These are phyloP conservation scores for Antheraea mylitta DNA, from an alignment of 1,140 invertebrate genomes.

Conservation along the genomic window DNA sequence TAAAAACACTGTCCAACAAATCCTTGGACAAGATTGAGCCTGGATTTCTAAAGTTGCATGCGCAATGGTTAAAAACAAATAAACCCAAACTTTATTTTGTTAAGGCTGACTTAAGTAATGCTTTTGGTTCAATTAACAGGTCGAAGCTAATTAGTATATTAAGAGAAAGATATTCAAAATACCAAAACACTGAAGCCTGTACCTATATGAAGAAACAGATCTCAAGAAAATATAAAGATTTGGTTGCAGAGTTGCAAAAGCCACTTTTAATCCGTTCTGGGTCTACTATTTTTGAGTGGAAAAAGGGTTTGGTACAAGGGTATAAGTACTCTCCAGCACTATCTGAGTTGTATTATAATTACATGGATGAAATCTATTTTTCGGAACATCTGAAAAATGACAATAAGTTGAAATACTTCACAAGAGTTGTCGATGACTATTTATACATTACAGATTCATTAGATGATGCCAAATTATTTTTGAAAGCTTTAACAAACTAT, in stretches of 20 bases:
- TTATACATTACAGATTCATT: conserved; percentile 67
- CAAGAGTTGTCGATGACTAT: conserved; percentile 73
- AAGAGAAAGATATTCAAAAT: conserved; percentile 42
- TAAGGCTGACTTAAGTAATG: conserved; percentile 72
- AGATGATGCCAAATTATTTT: conserved; percentile 57
- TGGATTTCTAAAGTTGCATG: conserved; percentile 43
- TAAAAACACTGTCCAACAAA: conserved; percentile 47
- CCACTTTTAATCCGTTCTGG: conserved; percentile 63
- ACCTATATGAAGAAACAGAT: conserved; percentile 49
- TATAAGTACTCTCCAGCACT: conserved; percentile 74
- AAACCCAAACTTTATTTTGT: conserved; percentile 73
- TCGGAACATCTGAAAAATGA: conserved; percentile 38
- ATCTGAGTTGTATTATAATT: conserved; percentile 70
- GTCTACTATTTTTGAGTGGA: conserved; percentile 71
- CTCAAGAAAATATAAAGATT: conserved; percentile 53
- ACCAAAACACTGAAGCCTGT: conserved; percentile 46
- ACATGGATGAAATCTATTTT: conserved; percentile 64
- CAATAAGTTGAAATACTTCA: conserved; percentile 54
- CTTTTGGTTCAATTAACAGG: conserved; percentile 72
- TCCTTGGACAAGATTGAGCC: conserved; percentile 43
- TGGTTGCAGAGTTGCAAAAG: conserved; percentile 56
- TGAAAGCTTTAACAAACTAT: conserved; percentile 57
- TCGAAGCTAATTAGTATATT: conserved; percentile 55
- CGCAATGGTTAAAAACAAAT: conserved; percentile 50
- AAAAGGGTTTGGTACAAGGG: conserved; percentile 69